phyloP scores from a whole-genome alignment of 2,113 vertebrate species.

The Progne subis region DNA sequence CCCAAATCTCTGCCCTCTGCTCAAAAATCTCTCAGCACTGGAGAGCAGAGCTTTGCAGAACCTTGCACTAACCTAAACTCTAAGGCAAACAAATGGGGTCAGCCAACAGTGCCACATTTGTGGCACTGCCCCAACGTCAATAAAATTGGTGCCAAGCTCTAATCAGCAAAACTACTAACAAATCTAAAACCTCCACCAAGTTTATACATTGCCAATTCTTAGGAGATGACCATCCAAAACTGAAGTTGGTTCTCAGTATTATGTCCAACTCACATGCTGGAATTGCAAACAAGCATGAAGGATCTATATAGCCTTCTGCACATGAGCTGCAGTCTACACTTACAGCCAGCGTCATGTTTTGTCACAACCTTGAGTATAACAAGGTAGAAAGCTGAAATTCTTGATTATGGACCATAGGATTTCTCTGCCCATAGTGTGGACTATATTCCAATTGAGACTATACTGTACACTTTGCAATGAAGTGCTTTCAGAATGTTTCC shows the following conservation, averaged over 20 bases:
- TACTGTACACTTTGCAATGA: not conserved
- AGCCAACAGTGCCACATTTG: not conserved
- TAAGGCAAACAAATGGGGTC: not conserved
- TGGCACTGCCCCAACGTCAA: not conserved
- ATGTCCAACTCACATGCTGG: not conserved
- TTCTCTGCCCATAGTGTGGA: not conserved
- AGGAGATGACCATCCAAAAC: not conserved
- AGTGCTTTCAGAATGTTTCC: not conserved
- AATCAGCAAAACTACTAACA: not conserved
- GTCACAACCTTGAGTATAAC: not conserved
- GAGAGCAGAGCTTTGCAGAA: constrained; percentile 6
- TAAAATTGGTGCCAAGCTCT: not conserved
- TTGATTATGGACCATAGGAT: not conserved
- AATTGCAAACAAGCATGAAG: not conserved
- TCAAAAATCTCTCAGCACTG: not conserved
- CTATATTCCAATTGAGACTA: not conserved
- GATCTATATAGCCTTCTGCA: not conserved
- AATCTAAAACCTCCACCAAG: not conserved
- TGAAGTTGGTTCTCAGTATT: not conserved
- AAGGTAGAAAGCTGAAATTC: not conserved
- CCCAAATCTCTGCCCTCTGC: constrained; percentile 2
- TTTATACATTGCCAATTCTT: not conserved
- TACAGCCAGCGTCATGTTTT: accelerated
- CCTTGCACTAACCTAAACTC: constrained; percentile 13
- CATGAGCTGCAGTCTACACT: not conserved